A percentile compares a stretch with the other conserved stretches of the same genome.
These are phyloP conservation scores for Holcopasites calliopsidis DNA, from an alignment of 1,140 invertebrate genomes.

Conservation along the genomic window DNA sequence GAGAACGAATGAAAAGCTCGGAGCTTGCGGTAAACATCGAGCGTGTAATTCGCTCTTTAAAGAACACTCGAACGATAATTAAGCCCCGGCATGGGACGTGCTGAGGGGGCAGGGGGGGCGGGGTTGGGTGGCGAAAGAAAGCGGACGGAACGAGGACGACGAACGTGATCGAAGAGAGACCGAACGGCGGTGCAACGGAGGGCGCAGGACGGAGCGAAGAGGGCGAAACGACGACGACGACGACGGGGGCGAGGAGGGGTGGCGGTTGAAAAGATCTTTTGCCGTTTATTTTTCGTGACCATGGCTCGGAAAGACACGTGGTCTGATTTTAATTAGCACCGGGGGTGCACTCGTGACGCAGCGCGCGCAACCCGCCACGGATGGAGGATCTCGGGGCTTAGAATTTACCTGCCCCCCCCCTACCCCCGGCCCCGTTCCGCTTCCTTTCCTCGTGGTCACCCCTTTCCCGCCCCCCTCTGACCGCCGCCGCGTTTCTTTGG, in stretches of 20 bases:
- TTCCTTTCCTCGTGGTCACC: constrained; percentile 20
- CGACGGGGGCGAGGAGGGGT: constrained; percentile 38
- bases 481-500: constrained; percentile 30
- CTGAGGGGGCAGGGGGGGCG: neutral
- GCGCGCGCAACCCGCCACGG: constrained; percentile 35
- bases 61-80: constrained; percentile 79
- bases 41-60: constrained; percentile 79
- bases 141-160: neutral
- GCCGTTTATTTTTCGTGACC: constrained; percentile 72
- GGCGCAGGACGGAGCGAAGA: neutral
- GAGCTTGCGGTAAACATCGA: constrained; percentile 76
- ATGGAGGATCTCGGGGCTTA: constrained; percentile 64
- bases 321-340: constrained; percentile 70
- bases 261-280: constrained; percentile 72
- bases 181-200: neutral
- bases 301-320: constrained; percentile 69
- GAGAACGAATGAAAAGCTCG: constrained; percentile 69
- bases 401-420: constrained; percentile 66
- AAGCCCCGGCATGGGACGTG: constrained; percentile 54
- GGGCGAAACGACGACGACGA: constrained; percentile 15
- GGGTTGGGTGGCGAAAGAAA: constrained; percentile 22
- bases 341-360: constrained; percentile 48
- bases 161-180: neutral
- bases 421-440: neutral
- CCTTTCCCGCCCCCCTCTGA: neutral